Base-by-base conservation (phyloP, 2,888 invertebrate genomes). In the Daptonema setosum region DNA sequence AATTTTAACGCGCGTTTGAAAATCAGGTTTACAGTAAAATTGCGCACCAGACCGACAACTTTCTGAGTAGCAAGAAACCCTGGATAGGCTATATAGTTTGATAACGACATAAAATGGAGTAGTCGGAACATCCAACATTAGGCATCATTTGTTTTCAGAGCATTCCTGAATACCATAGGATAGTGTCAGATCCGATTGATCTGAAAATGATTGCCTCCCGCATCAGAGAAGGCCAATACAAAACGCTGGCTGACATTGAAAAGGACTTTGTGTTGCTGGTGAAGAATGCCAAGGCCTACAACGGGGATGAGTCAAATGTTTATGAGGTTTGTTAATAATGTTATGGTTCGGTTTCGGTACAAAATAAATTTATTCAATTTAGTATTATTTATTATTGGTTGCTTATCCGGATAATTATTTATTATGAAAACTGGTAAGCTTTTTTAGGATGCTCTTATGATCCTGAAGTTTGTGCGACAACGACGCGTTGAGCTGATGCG, bases 241-340 rank as follows among this genome's bases (percentile, higher is more conserved):
- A 77, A 0, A 79, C 75, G 61, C 71, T 95, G 41, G 75, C 76
- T 52, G 87, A 90, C 56, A 77, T 97, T 76, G 91, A 91, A 71
- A 81, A 81, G 60, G 95, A 97, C 76, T 73, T 97, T 45, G 72
- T 83, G 61, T 76, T 85, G 55, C 86, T 97, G 84, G 85, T 85
- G 53, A 82, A 83, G 62, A 97, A 97, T 73, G 95, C 95, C 0
- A 91, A 90, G 70, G 77, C 56, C 11, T 97, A 90, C 69, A 95
- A 95, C 71, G 93, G 93, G 68, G 88, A 95, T 0, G 88, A 88
- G 1, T 91, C 91, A 20, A 83, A 83, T 70, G 91, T 95, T 64
- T 93, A 90, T 70, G 90, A 87, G 50, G 68, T n/a, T n/a, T n/a
- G n/a, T n/a, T n/a, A n/a, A 74, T 71, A 51, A 2, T 28, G 24